These are phyloP conservation scores for Bombus breviceps DNA, from an alignment of 1,140 invertebrate genomes.

Conservation along the genomic window DNA sequence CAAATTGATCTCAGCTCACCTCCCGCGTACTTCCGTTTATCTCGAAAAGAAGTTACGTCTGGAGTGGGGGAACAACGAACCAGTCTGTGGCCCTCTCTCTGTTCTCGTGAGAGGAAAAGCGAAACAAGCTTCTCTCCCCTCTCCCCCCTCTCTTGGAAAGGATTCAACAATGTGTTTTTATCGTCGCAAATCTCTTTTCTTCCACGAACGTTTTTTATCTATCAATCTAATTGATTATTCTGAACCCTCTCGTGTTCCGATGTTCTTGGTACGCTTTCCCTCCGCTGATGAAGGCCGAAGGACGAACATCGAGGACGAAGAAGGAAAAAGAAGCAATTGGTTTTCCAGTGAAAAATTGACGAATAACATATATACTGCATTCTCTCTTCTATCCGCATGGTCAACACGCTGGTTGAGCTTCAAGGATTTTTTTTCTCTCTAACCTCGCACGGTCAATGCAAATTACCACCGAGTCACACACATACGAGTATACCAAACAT, in stretches of 20 bases:
- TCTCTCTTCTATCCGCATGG: slow-evolving; percentile 16
- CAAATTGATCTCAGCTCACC: slow-evolving; percentile 65
- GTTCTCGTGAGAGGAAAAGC: slow-evolving; percentile 49
- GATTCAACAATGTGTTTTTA: slow-evolving; percentile 36
- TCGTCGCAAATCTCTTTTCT: slow-evolving; percentile 53
- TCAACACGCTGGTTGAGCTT: background rate
- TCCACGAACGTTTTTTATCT: slow-evolving; percentile 49
- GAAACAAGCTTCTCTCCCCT: slow-evolving; percentile 36
- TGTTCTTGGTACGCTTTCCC: slow-evolving; percentile 17
- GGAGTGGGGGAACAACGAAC: slow-evolving; percentile 53
- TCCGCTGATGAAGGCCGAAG: slow-evolving; percentile 1
- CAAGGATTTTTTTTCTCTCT: slow-evolving; percentile 39
- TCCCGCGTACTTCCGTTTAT: slow-evolving; percentile 38
- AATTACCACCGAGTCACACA: slow-evolving; percentile 55
- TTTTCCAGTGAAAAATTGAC: background rate
- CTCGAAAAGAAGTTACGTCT: slow-evolving; percentile 32
- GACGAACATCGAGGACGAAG: slow-evolving; percentile 3
- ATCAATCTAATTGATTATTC: slow-evolving; percentile 13
- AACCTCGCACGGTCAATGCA: slow-evolving; percentile 52
- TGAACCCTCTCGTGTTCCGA: slow-evolving; percentile 11
- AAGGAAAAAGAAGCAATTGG: background rate
- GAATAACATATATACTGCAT: background rate
- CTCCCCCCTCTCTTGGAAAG: slow-evolving; percentile 20
- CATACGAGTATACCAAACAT: background rate
- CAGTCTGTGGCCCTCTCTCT: slow-evolving; percentile 39